Conservation (phyloP, 2,797 vertebrate species). For the Perodicticus potto region DNA sequence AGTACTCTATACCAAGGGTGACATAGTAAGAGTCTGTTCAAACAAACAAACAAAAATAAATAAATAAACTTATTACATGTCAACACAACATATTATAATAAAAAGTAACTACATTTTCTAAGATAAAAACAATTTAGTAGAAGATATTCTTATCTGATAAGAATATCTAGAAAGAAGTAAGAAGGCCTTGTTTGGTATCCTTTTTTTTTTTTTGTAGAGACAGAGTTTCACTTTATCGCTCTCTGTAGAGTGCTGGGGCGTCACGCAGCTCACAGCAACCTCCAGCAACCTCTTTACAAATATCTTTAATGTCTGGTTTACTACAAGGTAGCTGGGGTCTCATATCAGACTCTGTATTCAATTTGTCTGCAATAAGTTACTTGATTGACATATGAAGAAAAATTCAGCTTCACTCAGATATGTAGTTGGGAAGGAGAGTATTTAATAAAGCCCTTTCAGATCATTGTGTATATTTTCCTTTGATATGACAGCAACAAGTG, state of each 20-base stretch:
- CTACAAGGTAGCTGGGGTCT: not conserved
- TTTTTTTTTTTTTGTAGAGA: too few species aligned
- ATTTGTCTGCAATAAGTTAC: not conserved
- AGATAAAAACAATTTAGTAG: not conserved
- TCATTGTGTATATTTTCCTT: not conserved
- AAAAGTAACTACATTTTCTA: slow-evolving; percentile 16
- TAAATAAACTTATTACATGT: not conserved
- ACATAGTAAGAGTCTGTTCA: too few species aligned
- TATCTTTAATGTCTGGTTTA: not conserved
- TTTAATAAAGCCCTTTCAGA: not conserved
- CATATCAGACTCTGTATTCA: not conserved
- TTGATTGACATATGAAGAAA: not conserved
- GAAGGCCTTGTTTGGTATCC: not conserved
- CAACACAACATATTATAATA: not conserved
- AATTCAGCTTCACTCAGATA: not conserved
- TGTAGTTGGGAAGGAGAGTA: not conserved
- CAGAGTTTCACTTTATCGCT: too few species aligned
- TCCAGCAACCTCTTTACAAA: too few species aligned
- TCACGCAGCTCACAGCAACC: too few species aligned
- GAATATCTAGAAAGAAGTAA: not conserved
- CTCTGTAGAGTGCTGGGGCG: too few species aligned
- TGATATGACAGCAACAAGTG: not conserved
- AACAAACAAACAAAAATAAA: not conserved
- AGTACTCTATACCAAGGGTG: too few species aligned
- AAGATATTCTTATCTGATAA: not conserved